A percentile compares a stretch with the other conserved stretches of the same genome.
These are phyloP conservation scores for Kryptolebias ocellatus DNA, from an alignment of 2,797 vertebrate genomes.

Conservation along the genomic window DNA sequence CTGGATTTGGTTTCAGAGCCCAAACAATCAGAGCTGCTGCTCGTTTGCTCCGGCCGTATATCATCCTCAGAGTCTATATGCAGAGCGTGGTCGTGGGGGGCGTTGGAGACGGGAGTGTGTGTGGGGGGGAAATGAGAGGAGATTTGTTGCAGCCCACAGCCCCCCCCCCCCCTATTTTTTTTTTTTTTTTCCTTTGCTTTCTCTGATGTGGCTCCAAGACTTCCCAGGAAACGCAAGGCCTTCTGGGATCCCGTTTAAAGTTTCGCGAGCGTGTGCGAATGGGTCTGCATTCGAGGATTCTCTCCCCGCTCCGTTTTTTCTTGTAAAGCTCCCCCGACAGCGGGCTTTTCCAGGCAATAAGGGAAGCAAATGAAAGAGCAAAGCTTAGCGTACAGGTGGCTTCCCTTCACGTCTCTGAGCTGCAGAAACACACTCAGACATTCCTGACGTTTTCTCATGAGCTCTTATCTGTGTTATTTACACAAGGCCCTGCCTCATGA, in stretches of 20 bases:
- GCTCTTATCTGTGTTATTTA: constrained; percentile 66
- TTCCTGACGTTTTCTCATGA: constrained; percentile 59
- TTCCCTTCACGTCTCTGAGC: constrained; percentile 44
- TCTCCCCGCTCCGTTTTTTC: constrained; percentile 1
- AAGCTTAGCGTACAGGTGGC: constrained; percentile 43
- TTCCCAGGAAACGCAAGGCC: constrained; percentile 71
- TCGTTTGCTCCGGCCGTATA: constrained; percentile 61
- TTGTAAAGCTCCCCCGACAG: constrained; percentile 27
- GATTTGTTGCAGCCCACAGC: constrained; percentile 73
- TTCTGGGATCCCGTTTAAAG: constrained; percentile 71
- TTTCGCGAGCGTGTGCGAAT: constrained; percentile 51
- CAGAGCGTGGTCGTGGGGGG: constrained; percentile 65
- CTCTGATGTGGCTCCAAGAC: constrained; percentile 78
- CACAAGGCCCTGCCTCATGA: constrained; percentile 55
- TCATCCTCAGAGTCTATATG: constrained; percentile 63
- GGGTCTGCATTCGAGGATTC: constrained; percentile 30
- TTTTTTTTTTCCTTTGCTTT: constrained; percentile 18
- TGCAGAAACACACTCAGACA: constrained; percentile 26
- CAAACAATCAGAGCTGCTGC: constrained; percentile 60
- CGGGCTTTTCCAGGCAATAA: constrained; percentile 48
- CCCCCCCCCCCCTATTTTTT: constrained; percentile 28
- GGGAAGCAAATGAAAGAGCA: constrained; percentile 39
- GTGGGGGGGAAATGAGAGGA: constrained; percentile 69
- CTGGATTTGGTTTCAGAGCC: constrained; percentile 39
- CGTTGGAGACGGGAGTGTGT: constrained; percentile 63